Base-by-base conservation (phyloP, 2,888 invertebrate species). In the Trimorus sp. region DNA sequence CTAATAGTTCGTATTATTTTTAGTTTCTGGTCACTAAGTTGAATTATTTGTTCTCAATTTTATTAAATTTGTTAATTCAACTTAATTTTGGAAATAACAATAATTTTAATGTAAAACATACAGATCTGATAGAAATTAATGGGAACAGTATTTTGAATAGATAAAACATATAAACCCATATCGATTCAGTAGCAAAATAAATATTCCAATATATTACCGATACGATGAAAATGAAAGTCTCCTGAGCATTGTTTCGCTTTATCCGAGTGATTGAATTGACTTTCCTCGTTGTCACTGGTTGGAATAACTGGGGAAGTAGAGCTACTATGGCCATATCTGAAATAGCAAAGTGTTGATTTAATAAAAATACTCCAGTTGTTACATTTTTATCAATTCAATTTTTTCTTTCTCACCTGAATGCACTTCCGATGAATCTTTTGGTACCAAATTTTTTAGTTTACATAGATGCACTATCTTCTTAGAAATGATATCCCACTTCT, bases 171-270 rank as follows among this genome's bases (percentile, higher is more conserved):
- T 26, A 26, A 26, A 26, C 26, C 26, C 26, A 26, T 26, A 26
- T 26, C 26, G 26, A 26, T 26, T 26, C 26, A 1, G 4, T 4
- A 26, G 26, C n/a, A n/a, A n/a, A 26, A 26, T 26, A 26, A 3
- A 26, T 26, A 26, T 26, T 4, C 1, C 26, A 26, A 26, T 26
- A 4, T 26, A 40, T 77, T 70, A 79, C 79, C 38, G 66, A 63
- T 36, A 79, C 14, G 14, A 74, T 68, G 9, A 68, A 66, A 58
- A 73, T 51, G 38, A 79, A 79, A 1, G 73, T 79, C 63, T 79
- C 79, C 48, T 79, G 79, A 54, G 68, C 68, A 37, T 73, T 79
- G 37, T 79, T 79, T 73, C 79, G 42, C 73, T 73, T 79, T 49
- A 79, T 73, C 62, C 79, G 42, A 16, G 68, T 73, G 5, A 73